Base-by-base conservation (phyloP, 2,888 invertebrate genomes). In the Keiferia lycopersicella region DNA sequence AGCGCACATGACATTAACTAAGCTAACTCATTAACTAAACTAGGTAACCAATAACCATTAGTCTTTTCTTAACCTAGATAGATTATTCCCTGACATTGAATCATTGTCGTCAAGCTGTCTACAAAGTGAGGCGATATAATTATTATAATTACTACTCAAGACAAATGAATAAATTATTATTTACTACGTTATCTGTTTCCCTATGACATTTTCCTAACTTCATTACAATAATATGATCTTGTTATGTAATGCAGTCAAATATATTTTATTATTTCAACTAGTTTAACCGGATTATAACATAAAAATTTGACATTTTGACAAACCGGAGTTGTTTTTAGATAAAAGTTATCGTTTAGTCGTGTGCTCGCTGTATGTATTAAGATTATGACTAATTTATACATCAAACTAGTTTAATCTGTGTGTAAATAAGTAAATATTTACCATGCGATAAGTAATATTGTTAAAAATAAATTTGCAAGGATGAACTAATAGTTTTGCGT, bases 301-400 rank as follows among this genome's bases (percentile, higher is more conserved):
- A 41, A 1, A 41, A 41, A 41, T 41, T 41, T n/a, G 41, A 12
- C 41, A 41, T 12, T 12, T 34, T 14, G 41, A 1, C 22, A 51
- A 18, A 51, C 6, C 18, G 18, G n/a, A 48, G 16, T 51, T 22
- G 51, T 20, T 12, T 51, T 11, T 20, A 12, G 8, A 22, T 22
- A 12, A 20, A 20, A 10, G 4, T 51, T 20, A 51, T 51, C 51
- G 12, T 11, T 12, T 22, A 22, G 20, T 18, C 22, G 20, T 20
- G 51, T 22, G 20, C 11, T 51, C n/a, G 12, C 7, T 20, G 18
- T 20, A 22, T 48, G n/a, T 48, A 7, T 12, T 51, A 18, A 22
- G 11, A 51, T 51, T 18, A 51, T 51, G 12, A 51, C 51, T 50
- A 18, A 50, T 50, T 16, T n/a, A 50, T 50, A 18, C 16, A 51